A percentile compares a stretch with the other conserved stretches of the same genome.
Evolutionary conservation across 2,113 vertebrate species (phyloP).

Genomic region (Tenrec ecaudatus): DNA sequence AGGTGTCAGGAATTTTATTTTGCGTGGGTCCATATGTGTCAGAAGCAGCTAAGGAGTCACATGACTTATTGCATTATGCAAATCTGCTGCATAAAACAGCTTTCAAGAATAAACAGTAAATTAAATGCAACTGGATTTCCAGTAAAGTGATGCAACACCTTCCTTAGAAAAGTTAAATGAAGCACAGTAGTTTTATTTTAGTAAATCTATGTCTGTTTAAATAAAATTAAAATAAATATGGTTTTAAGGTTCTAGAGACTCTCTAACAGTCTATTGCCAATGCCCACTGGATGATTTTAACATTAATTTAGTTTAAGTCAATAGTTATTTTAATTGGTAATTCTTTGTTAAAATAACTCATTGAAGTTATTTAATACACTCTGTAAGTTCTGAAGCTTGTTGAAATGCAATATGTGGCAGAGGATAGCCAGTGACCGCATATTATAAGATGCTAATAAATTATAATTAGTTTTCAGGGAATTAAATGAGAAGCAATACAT

Average conservation of each 20-base stretch:
- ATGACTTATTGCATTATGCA: too few species aligned
- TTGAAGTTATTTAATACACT: constrained; percentile 33
- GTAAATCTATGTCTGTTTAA: constrained; percentile 20
- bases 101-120: background rate
- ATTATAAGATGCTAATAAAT: constrained; percentile 40
- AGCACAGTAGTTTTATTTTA: constrained; percentile 8
- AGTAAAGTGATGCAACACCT: background rate
- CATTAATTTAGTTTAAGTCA: constrained; percentile 30
- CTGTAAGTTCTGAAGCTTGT: constrained; percentile 49
- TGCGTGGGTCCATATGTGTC: too few species aligned
- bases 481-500: constrained; percentile 17
- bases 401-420: constrained; percentile 12
- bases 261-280: background rate
- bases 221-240: constrained; percentile 7
- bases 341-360: constrained; percentile 38
- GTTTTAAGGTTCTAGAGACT: background rate
- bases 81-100: too few species aligned
- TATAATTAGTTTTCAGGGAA: constrained; percentile 51
- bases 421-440: background rate
- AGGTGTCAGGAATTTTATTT: too few species aligned
- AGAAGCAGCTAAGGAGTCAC: too few species aligned
- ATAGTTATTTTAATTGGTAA: constrained; percentile 51
- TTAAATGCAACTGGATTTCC: background rate
- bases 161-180: constrained; percentile 54
- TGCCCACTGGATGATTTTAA: background rate